Conservation (phyloP, 2,888 invertebrate genomes). For the Sinotaia quadrata region DNA sequence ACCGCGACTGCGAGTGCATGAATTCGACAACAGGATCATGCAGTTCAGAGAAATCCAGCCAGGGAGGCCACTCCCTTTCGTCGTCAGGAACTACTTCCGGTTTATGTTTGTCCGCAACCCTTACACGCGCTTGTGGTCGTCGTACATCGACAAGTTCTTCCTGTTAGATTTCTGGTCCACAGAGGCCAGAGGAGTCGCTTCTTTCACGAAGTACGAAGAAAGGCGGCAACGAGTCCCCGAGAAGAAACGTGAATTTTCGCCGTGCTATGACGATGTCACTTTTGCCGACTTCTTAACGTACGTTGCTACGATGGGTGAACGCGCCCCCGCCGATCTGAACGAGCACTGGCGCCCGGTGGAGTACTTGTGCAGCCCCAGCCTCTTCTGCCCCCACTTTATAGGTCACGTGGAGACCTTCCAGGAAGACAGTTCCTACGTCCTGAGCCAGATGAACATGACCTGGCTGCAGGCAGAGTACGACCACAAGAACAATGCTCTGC, state of each 20-base stretch:
- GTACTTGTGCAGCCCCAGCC: constrained; percentile 6
- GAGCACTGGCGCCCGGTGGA: constrained; percentile 21
- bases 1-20: neutral
- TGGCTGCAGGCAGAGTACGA: neutral
- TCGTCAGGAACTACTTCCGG: neutral
- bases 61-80: neutral
- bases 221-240: neutral
- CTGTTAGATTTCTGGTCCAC: constrained; percentile 13
- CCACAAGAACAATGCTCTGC: neutral
- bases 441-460: constrained; percentile 8
- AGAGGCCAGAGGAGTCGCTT: neutral
- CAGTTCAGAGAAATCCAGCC: neutral
- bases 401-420: constrained; percentile 17
- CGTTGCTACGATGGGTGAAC: neutral
- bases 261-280: neutral
- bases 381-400: constrained; percentile 12
- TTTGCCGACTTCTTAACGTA: neutral
- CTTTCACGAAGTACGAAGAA: neutral
- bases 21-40: neutral
- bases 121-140: constrained; percentile 13
- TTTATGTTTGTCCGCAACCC: constrained; percentile 16
- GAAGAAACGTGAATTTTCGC: neutral
- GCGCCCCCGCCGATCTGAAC: neutral
- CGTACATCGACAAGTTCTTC: constrained; percentile 18
- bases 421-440: neutral